Evolutionary conservation across 2,113 vertebrate species (phyloP).

Genomic region (Polypterus senegalus): DNA sequence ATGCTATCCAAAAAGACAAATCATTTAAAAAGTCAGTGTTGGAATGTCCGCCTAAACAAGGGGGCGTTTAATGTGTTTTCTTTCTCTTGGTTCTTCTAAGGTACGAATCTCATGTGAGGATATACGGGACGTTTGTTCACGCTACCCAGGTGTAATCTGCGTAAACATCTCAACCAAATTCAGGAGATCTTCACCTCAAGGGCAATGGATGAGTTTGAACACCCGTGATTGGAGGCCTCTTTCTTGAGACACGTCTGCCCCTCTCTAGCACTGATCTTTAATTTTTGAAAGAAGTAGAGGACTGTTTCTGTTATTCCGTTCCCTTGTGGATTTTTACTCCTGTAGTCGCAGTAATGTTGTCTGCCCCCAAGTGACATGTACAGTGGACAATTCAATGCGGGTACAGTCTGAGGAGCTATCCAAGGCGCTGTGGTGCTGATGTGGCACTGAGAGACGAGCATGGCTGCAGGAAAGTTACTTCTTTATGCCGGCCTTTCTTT

Average conservation of each 20-base stretch:
- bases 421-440: conserved; percentile 66
- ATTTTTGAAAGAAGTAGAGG: too few species aligned
- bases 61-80: too few species aligned
- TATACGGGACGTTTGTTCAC: not conserved
- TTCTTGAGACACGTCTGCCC: too few species aligned
- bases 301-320: too few species aligned
- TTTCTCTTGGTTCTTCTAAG: too few species aligned
- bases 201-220: conserved; percentile 25
- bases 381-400: conserved; percentile 29
- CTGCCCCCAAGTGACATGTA: conserved; percentile 36
- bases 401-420: conserved; percentile 45
- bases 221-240: too few species aligned
- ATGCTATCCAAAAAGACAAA: too few species aligned
- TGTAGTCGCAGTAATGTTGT: conserved; percentile 2
- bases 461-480: conserved; percentile 95
- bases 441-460: conserved; percentile 58
- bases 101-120: not conserved
- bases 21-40: too few species aligned
- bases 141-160: too few species aligned
- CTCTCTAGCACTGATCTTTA: too few species aligned
- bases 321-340: too few species aligned
- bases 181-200: conserved; percentile 15
- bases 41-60: too few species aligned
- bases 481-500: conserved; percentile 94
- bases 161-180: conserved; percentile 17